Evolutionary conservation across 2,888 invertebrate species (phyloP).

Genomic region (Galerucella nymphaeae): DNA sequence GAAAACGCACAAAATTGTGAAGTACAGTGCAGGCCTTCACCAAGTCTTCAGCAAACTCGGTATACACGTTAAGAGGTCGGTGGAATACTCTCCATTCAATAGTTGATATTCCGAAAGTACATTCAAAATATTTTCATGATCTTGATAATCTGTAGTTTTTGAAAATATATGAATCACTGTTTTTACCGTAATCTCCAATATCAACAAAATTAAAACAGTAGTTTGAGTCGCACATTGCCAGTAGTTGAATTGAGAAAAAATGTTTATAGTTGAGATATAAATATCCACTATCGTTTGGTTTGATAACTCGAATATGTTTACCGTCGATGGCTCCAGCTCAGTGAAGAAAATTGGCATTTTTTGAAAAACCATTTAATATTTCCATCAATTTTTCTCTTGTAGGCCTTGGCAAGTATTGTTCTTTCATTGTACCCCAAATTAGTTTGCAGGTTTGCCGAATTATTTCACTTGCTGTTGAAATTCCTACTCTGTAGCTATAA

Average conservation of each 20-base stretch:
- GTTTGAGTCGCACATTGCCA: no score
- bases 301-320: neutral
- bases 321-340: neutral
- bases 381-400: neutral
- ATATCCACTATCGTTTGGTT: neutral
- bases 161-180: neutral
- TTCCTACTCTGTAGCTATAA: conserved; percentile 8
- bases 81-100: no score
- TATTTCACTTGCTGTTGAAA: conserved; percentile 6
- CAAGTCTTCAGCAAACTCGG: no score
- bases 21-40: no score
- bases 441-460: neutral
- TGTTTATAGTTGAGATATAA: neutral
- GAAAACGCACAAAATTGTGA: no score
- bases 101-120: no score
- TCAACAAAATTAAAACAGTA: neutral
- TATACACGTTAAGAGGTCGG: no score
- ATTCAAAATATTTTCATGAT: no score
- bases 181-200: neutral
- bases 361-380: neutral
- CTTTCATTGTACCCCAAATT: conserved; percentile 1
- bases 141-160: neutral
- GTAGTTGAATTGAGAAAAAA: no score
- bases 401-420: neutral
- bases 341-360: neutral